Percentiles rank a stretch among this genome's conserved stretches.
Evolutionary conservation across 1,140 invertebrate genomes (phyloP).

Genomic region (Thrips palmi): DNA sequence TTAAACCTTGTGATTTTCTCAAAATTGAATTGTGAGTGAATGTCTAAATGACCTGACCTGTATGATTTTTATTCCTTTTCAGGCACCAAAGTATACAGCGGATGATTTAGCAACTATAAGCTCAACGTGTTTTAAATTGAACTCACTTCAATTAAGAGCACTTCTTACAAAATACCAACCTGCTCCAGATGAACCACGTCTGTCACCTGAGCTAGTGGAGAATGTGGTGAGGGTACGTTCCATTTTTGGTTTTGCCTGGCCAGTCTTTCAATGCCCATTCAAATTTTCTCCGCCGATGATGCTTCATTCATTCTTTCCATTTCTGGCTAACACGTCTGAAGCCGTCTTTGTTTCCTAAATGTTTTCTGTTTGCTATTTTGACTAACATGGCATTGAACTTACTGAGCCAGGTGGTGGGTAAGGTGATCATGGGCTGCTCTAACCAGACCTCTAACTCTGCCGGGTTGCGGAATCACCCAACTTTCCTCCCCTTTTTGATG

Average conservation of each 20-base stretch:
- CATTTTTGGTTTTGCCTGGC: constrained; percentile 3
- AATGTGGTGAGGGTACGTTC: constrained; percentile 42
- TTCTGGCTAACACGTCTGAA: too few species aligned
- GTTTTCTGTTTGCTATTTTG: too few species aligned
- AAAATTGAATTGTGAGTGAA: neutral
- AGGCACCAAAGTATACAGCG: constrained; percentile 70
- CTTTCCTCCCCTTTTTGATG: too few species aligned
- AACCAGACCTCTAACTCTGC: too few species aligned
- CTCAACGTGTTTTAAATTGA: constrained; percentile 92
- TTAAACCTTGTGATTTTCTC: constrained; percentile 2
- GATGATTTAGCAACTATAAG: constrained; percentile 80
- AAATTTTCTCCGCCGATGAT: neutral
- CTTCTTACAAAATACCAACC: constrained; percentile 69
- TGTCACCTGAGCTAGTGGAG: constrained; percentile 41
- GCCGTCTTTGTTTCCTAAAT: too few species aligned
- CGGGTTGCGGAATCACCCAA: too few species aligned
- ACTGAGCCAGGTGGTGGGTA: too few species aligned
- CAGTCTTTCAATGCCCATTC: neutral
- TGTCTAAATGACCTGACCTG: neutral
- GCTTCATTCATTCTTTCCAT: too few species aligned
- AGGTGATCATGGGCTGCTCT: too few species aligned
- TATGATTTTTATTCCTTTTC: constrained; percentile 14
- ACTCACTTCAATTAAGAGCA: constrained; percentile 82
- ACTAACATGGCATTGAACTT: too few species aligned
- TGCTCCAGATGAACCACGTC: constrained; percentile 35